Conservation (phyloP, 2,888 invertebrate species). For the Lasioglossum morio region DNA sequence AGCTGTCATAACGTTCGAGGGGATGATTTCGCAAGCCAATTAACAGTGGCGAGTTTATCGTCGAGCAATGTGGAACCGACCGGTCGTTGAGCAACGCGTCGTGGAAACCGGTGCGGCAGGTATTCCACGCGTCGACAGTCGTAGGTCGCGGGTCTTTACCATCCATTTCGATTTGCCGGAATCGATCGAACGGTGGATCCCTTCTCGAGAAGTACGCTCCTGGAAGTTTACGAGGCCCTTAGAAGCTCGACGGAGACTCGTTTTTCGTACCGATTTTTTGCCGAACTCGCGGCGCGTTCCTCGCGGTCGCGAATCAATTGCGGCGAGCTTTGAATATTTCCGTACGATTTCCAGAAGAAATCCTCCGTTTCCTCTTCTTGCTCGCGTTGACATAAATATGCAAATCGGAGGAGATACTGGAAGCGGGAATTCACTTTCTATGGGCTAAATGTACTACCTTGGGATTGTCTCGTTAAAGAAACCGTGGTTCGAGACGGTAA, state of each 20-base stretch:
- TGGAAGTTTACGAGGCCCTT: background rate
- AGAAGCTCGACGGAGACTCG: background rate
- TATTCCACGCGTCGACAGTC: constrained; percentile 56
- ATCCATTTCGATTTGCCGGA: constrained; percentile 52
- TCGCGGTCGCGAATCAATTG: background rate
- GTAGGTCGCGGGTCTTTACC: constrained; percentile 38
- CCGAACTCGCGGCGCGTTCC: background rate
- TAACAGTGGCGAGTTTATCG: constrained; percentile 62
- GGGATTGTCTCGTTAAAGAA: background rate
- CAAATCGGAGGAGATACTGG: background rate
- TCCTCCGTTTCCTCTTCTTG: background rate
- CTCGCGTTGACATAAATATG: background rate
- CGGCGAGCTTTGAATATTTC: background rate
- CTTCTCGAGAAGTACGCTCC: background rate
- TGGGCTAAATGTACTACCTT: background rate
- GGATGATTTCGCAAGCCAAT: constrained; percentile 60
- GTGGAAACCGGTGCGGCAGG: constrained; percentile 63
- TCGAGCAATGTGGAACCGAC: constrained; percentile 23
- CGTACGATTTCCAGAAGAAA: background rate
- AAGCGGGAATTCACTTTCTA: background rate
- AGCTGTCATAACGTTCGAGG: constrained; percentile 42
- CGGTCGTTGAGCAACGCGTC: constrained; percentile 44
- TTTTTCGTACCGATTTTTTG: background rate
- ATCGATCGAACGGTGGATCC: constrained; percentile 35
- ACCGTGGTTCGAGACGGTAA: background rate